phyloP scores from a whole-genome alignment of 2,113 vertebrate species.

The Elachura formosa region DNA sequence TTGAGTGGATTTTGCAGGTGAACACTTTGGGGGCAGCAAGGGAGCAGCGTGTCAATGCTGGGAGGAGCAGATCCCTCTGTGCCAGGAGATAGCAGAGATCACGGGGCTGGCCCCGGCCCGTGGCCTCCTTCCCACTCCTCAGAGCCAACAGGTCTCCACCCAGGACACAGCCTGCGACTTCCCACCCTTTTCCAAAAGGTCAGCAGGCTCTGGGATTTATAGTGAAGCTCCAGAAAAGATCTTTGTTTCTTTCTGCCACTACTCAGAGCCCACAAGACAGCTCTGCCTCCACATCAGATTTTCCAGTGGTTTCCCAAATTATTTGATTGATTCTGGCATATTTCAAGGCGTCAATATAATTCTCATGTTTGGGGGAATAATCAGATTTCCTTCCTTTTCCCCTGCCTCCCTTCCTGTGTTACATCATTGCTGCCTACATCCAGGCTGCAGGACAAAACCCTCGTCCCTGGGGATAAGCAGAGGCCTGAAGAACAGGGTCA shows the following conservation, averaged over 20 bases:
- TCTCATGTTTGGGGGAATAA: neutral
- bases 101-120: neutral
- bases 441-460: neutral
- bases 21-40: neutral
- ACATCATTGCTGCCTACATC: neutral
- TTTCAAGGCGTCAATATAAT: neutral
- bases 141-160: neutral
- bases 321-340: neutral
- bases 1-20: neutral
- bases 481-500: neutral
- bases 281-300: neutral
- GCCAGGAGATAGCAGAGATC: neutral
- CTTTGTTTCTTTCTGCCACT: rapidly evolving
- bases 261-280: neutral
- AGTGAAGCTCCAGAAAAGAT: neutral
- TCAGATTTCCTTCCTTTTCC: neutral
- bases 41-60: neutral
- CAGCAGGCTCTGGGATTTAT: neutral
- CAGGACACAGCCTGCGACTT: neutral
- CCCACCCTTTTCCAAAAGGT: neutral
- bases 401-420: neutral
- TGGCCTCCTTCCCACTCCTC: neutral
- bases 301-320: neutral
- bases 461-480: neutral
- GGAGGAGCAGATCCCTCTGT: neutral